A percentile compares a stretch with the other conserved stretches of the same genome.
phyloP scores from a whole-genome alignment of 2,888 invertebrate genomes.

The Leptinotarsa peninsularis region DNA sequence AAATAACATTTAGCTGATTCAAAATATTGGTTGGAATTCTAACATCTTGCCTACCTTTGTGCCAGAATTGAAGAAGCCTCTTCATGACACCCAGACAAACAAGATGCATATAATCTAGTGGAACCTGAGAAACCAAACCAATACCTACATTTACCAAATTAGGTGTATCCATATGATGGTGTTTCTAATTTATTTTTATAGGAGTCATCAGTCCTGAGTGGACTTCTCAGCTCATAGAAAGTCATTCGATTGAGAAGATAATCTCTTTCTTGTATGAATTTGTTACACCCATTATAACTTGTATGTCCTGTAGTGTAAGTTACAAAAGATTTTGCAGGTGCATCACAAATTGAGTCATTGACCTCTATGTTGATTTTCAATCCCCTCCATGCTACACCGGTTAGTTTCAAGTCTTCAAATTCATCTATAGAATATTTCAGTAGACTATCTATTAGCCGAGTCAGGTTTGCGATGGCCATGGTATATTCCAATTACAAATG shows the following conservation, averaged over 20 bases:
- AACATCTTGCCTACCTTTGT: neutral
- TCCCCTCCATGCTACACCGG: neutral
- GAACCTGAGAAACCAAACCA: slow-evolving; percentile 50
- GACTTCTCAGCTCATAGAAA: slow-evolving; percentile 36
- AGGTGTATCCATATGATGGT: slow-evolving; percentile 47
- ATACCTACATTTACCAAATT: slow-evolving; percentile 45
- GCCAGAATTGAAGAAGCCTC: slow-evolving; percentile 46
- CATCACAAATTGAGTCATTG: slow-evolving; percentile 48
- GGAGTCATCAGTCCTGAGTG: slow-evolving; percentile 47
- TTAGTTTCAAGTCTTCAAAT: slow-evolving; percentile 28
- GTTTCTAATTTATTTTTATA: slow-evolving; percentile 46
- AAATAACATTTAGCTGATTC: no score
- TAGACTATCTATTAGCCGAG: neutral
- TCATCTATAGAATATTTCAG: slow-evolving; percentile 26
- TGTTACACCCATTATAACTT: slow-evolving; percentile 50
- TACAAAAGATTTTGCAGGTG: slow-evolving; percentile 50
- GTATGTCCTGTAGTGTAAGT: slow-evolving; percentile 44
- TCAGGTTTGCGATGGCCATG: slow-evolving; percentile 7
- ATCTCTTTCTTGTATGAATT: slow-evolving; percentile 47
- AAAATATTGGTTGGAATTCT: no score
- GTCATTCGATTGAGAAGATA: slow-evolving; percentile 33
- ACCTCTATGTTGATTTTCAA: slow-evolving; percentile 30
- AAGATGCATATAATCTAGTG: slow-evolving; percentile 52
- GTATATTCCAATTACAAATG: slow-evolving; percentile 18
- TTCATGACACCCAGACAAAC: slow-evolving; percentile 52